Percentiles rank a stretch among this genome's conserved stretches.
Conservation (phyloP, 2,113 vertebrate genomes). For the Hemiscyllium ocellatum region DNA sequence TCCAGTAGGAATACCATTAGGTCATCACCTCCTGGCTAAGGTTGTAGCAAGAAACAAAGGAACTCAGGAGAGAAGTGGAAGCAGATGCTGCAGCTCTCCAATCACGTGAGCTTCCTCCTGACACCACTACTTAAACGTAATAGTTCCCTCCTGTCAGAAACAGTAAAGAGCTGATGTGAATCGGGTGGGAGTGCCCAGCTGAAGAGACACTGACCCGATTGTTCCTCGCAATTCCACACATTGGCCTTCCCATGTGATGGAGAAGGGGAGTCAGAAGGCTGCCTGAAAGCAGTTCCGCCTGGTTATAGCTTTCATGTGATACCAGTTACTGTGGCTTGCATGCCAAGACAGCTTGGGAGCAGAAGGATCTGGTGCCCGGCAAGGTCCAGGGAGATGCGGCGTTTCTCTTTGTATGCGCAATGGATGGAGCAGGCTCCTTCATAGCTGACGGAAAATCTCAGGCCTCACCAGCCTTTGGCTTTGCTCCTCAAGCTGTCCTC, state of each 20-base stretch:
- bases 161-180: not conserved
- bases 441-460: not conserved
- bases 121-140: not conserved
- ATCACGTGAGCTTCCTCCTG: too few relatives aligned
- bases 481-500: not conserved
- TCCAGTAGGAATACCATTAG: too few relatives aligned
- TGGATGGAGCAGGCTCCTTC: not conserved
- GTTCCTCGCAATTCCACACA: not conserved
- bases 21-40: not conserved
- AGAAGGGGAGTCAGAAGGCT: too few relatives aligned
- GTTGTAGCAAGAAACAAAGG: not conserved
- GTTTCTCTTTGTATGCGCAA: not conserved
- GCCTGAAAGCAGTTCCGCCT: not conserved
- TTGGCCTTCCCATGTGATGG: not conserved
- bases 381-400: not conserved
- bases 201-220: too few relatives aligned
- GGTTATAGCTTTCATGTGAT: not conserved
- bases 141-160: not conserved
- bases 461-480: not conserved
- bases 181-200: not conserved
- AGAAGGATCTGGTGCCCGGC: not conserved
- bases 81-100: not conserved
- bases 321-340: too few relatives aligned
- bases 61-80: not conserved
- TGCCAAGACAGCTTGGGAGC: not conserved